Evolutionary conservation across 2,113 vertebrate species (phyloP).

Genomic region (Ploceus nigricollis): DNA sequence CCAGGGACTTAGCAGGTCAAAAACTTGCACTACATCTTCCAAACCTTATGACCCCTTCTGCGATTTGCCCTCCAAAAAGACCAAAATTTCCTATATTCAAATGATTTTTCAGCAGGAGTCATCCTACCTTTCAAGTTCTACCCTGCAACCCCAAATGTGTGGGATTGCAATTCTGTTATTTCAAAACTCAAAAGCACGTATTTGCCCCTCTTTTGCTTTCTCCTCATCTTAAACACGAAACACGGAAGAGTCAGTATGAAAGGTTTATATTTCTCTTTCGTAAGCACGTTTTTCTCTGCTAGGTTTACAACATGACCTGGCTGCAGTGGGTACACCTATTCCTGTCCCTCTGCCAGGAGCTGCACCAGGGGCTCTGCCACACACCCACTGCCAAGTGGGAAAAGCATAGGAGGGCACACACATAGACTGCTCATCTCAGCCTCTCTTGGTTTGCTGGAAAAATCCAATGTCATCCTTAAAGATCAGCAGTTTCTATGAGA

Average conservation of each 20-base stretch:
- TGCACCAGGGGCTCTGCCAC: neutral
- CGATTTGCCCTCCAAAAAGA: neutral
- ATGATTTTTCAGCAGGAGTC: neutral
- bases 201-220: neutral
- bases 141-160: neutral
- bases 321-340: neutral
- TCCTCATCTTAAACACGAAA: neutral
- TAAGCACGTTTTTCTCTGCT: neutral
- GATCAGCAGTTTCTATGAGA: neutral
- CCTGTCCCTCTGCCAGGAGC: neutral
- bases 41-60: neutral
- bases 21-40: neutral
- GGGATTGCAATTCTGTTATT: fast-evolving
- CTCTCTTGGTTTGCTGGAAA: neutral
- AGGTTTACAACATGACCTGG: neutral
- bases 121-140: neutral
- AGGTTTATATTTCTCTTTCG: neutral
- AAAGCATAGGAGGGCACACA: neutral
- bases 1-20: neutral
- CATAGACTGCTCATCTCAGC: neutral
- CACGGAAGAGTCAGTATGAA: neutral
- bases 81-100: neutral
- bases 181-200: neutral
- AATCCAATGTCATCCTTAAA: neutral
- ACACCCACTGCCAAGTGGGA: fast-evolving